Evolutionary conservation across 2,113 vertebrate species (phyloP).

Genomic region (Drymodes brunneopygia): DNA sequence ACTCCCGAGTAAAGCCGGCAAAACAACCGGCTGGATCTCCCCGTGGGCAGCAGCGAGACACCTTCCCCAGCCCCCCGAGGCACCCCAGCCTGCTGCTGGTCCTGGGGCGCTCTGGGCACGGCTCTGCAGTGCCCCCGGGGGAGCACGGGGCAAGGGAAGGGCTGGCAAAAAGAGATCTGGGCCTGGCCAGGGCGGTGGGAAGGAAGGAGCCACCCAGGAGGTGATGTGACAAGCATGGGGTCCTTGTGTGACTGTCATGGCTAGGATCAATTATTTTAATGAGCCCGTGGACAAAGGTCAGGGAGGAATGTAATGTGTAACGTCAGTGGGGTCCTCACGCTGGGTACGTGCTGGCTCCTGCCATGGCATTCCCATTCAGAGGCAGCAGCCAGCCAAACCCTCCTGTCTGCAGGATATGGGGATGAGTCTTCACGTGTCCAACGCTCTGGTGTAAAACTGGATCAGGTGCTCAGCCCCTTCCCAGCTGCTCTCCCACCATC

Average conservation of each 20-base stretch:
- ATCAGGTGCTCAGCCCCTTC: rapidly evolving
- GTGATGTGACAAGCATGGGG: background rate
- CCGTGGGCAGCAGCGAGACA: background rate
- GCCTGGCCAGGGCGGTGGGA: background rate
- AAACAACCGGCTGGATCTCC: background rate
- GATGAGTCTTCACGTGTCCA: background rate
- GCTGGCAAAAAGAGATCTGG: background rate
- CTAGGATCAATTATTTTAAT: constrained; percentile 51
- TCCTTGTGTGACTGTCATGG: constrained; percentile 4
- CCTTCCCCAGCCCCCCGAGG: background rate
- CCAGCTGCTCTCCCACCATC: background rate
- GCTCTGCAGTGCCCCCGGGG: rapidly evolving
- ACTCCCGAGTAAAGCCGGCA: background rate
- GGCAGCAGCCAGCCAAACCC: background rate
- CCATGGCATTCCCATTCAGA: background rate
- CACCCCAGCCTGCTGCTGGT: background rate
- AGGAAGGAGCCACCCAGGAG: background rate
- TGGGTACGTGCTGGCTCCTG: background rate
- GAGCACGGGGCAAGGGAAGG: background rate
- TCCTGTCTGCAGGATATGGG: background rate
- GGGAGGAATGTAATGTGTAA: background rate
- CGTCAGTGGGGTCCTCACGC: background rate
- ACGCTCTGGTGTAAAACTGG: background rate
- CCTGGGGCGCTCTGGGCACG: background rate
- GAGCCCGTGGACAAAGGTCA: constrained; percentile 4